phyloP scores from a whole-genome alignment of 2,797 vertebrate species.

The Schizopygopsis pylzovi region DNA sequence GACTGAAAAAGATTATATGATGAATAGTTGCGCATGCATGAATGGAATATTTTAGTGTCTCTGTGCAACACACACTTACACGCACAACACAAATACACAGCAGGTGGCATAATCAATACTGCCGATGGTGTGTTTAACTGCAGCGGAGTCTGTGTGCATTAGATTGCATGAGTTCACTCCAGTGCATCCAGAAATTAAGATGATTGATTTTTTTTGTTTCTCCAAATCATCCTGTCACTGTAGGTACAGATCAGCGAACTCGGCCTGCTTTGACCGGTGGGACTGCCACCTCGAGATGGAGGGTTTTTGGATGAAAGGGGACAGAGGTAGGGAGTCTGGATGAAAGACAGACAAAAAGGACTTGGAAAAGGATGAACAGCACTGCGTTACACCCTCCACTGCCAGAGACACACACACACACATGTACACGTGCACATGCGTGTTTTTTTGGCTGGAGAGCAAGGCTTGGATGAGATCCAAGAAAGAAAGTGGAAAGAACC shows the following conservation, averaged over 20 bases:
- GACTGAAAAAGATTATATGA: conserved; percentile 33
- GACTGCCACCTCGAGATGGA: conserved; percentile 27
- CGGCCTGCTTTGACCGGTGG: background rate
- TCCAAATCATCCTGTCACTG: conserved; percentile 53
- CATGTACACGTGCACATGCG: too few relatives aligned
- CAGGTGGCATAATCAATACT: conserved; percentile 28
- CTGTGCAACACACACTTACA: conserved; percentile 5
- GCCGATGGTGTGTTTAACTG: conserved; percentile 56
- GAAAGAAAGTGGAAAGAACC: conserved; percentile 41
- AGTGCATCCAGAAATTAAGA: conserved; percentile 81
- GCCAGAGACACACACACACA: conserved; percentile 18
- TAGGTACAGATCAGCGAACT: conserved; percentile 49
- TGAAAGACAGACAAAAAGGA: conserved; percentile 33
- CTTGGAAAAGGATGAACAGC: conserved; percentile 54
- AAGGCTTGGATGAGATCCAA: conserved; percentile 56
- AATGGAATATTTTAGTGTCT: conserved; percentile 27
- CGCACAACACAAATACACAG: conserved; percentile 37
- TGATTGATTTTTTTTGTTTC: conserved; percentile 78
- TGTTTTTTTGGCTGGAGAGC: too few relatives aligned
- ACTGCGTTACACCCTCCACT: conserved; percentile 27
- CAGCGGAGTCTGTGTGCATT: conserved; percentile 68
- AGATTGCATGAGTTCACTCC: conserved; percentile 82
- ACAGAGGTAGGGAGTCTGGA: conserved; percentile 44
- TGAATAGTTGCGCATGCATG: conserved; percentile 40
- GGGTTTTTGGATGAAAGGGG: conserved; percentile 32